These are phyloP conservation scores for Galeopterus variegatus DNA, from an alignment of 2,113 vertebrate genomes.

Conservation along the genomic window DNA sequence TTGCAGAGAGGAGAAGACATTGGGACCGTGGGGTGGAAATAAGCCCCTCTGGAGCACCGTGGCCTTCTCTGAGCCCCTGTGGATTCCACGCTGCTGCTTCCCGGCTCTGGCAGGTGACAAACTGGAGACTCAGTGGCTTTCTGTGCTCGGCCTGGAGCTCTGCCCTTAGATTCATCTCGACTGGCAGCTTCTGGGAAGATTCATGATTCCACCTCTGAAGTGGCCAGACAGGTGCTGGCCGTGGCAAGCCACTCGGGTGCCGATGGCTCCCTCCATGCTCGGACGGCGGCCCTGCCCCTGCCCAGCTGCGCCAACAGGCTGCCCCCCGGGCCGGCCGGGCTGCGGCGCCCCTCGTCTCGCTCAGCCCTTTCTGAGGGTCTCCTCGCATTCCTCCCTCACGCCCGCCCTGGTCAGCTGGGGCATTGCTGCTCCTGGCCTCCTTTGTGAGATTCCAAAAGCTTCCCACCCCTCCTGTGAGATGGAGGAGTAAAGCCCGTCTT, in stretches of 20 bases:
- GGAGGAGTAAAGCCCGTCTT: conserved; percentile 84
- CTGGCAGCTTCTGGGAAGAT: too few relatives aligned
- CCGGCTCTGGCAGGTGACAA: fast-evolving
- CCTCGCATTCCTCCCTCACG: conserved; percentile 75
- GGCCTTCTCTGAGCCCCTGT: fast-evolving
- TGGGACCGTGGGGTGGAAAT: fast-evolving
- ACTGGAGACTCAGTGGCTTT: too few relatives aligned
- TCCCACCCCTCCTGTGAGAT: conserved; percentile 86
- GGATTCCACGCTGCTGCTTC: fast-evolving
- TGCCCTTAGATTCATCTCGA: too few relatives aligned
- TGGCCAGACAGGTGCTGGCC: too few relatives aligned
- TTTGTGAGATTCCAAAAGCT: conserved; percentile 85
- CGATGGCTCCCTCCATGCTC: too few relatives aligned
- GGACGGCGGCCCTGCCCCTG: too few relatives aligned
- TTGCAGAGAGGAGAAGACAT: neutral
- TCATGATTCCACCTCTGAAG: too few relatives aligned
- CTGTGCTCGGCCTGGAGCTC: too few relatives aligned
- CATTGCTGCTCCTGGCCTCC: conserved; percentile 79
- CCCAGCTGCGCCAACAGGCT: too few relatives aligned
- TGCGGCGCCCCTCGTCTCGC: conserved; percentile 59
- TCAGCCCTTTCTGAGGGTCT: conserved; percentile 73
- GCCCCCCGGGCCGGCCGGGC: too few relatives aligned
- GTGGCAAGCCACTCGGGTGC: too few relatives aligned
- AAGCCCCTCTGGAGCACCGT: fast-evolving
- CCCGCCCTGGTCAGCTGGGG: conserved; percentile 79